Evolutionary conservation across 2,113 vertebrate genomes (phyloP), one percentile per base, ranked within the genome.

Genomic region (Entosphenus tridentatus): DNA sequence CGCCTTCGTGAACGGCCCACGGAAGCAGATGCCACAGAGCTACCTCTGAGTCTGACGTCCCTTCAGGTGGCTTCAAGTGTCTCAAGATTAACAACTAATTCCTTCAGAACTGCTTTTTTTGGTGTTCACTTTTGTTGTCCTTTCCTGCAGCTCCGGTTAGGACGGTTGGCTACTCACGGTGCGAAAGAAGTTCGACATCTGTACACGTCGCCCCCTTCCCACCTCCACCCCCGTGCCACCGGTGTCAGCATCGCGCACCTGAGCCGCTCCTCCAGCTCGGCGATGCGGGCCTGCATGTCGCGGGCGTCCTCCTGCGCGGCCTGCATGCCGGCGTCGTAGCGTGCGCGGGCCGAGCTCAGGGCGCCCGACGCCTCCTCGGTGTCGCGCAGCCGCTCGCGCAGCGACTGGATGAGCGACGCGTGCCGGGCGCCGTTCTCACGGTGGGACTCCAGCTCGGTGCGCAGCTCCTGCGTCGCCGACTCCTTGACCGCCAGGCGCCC

Each of bases 361-460:
- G 65, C 57, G 8, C 62, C 39, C 1, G 72, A 73, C 56, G 85
- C 82, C 57, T 81, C 75, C 59, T 87, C 81, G 17, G 80, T 74
- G 70, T 84, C 84, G 71, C 76, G 76, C n/a, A 82, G 67, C 71
- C 68, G 76, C 8, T 75, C 74, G 76, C 83, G 79, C 73, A 84
- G 55, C 16, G 78, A 84, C 16, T 72, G 17, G 10, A 86, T 78
- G 9, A 80, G 77, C 75, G 81, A 85, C 1, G 71, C 73, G 54
- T 85, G 82, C 2, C 83, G 79, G 54, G 86, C 84, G 56, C 79
- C 79, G 14, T 74, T 80, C 76, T 85, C 84, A 73, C 78, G 83
- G 65, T 75, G 79, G 72, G 69, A 74, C 72, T 82, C 81, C 68
- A 78, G 68, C 72, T 80, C 79, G 62, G 80, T 75, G 73, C 78